Evolutionary conservation across 2,888 invertebrate species (phyloP).

Genomic region (Watsonalla cultraria): DNA sequence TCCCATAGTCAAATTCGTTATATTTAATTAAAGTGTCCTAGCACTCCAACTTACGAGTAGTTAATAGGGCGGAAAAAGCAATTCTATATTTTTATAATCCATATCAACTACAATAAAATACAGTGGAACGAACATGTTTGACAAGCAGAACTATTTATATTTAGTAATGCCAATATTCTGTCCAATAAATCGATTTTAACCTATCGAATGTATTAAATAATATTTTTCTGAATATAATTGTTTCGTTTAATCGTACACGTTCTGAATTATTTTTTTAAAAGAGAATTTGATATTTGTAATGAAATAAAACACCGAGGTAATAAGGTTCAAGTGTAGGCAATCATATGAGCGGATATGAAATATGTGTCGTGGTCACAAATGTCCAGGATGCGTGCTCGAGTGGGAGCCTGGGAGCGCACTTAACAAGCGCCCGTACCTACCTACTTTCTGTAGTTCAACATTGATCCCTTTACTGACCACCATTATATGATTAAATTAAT

Average conservation of each 20-base stretch:
- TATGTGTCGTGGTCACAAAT: constrained; percentile 15
- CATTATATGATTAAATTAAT: not conserved
- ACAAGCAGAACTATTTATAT: not conserved
- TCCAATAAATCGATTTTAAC: not conserved
- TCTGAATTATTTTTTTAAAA: too few relatives aligned
- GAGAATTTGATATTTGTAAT: too few relatives aligned
- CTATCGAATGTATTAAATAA: not conserved
- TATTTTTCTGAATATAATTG: not conserved
- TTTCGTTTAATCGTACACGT: too few relatives aligned
- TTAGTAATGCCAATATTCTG: constrained; percentile 3
- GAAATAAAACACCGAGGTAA: too few relatives aligned
- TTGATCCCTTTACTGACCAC: not conserved
- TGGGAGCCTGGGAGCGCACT: constrained; percentile 40
- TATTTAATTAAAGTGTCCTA: constrained; percentile 2
- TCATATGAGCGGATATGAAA: constrained; percentile 12
- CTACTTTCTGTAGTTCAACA: constrained; percentile 10
- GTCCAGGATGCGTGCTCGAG: constrained; percentile 45
- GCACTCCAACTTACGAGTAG: constrained; percentile 6
- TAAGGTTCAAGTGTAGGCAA: constrained; percentile 3
- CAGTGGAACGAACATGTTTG: constrained; percentile 4
- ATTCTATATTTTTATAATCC: constrained; percentile 31
- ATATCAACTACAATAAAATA: constrained; percentile 30
- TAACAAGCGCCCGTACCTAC: constrained; percentile 13
- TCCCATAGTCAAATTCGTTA: constrained; percentile 21
- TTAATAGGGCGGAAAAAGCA: constrained; percentile 38